Evolutionary conservation across 2,888 invertebrate species (phyloP).

Genomic region (Leucophenga montana): DNA sequence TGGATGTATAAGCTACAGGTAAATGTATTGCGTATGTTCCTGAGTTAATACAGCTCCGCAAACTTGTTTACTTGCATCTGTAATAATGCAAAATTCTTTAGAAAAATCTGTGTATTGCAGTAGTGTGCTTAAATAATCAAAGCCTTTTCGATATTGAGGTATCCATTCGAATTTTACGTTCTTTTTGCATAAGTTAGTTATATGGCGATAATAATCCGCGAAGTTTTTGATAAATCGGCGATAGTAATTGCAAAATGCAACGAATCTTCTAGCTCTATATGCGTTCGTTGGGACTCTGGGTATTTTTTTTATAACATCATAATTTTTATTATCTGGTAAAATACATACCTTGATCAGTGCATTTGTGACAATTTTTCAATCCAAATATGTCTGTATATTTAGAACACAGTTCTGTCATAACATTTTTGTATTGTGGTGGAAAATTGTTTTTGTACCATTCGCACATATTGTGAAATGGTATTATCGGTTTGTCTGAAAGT

Average conservation of each 20-base stretch:
- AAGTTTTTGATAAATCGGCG: constrained; percentile 5
- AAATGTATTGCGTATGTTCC: constrained; percentile 26
- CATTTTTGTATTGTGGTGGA: too few species aligned
- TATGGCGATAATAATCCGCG: constrained; percentile 27
- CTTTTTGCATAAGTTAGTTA: constrained; percentile 23
- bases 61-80: constrained; percentile 40
- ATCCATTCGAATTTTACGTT: constrained; percentile 27
- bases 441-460: too few species aligned
- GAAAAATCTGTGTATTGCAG: constrained; percentile 35
- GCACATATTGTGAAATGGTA: too few species aligned
- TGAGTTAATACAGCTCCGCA: too few species aligned
- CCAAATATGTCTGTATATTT: too few species aligned
- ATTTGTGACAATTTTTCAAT: too few species aligned
- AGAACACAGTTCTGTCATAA: too few species aligned
- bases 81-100: constrained; percentile 33
- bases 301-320: background rate
- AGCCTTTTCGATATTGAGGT: background rate
- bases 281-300: background rate
- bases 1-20: constrained; percentile 39
- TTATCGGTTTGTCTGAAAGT: too few species aligned
- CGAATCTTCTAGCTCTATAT: background rate
- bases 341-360: too few species aligned
- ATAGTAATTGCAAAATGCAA: background rate
- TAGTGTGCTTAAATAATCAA: background rate
- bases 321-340: background rate